Conservation (phyloP, 2,113 vertebrate genomes). For the Chrysochloris asiatica region DNA sequence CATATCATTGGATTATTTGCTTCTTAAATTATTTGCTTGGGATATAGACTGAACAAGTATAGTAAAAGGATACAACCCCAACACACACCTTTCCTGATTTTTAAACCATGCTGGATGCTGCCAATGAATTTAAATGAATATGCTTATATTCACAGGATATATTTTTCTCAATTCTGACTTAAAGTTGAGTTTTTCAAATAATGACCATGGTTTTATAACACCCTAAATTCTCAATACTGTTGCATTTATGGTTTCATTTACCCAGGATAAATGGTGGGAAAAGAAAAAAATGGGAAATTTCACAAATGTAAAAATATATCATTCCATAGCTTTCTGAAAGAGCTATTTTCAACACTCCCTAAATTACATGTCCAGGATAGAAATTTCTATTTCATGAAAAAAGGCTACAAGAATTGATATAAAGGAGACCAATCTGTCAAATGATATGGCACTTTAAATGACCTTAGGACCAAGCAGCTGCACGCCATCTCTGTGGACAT, state of each 20-base stretch:
- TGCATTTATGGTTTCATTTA: background rate
- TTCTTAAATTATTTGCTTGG: background rate
- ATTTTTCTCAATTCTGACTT: background rate
- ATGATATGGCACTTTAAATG: background rate
- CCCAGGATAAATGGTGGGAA: background rate
- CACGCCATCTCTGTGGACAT: too few species aligned
- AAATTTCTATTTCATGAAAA: slow-evolving; percentile 62
- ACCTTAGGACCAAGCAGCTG: slow-evolving; percentile 22
- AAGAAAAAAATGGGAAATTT: background rate
- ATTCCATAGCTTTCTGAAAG: slow-evolving; percentile 51
- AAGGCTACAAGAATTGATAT: slow-evolving; percentile 65
- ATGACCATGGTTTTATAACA: background rate
- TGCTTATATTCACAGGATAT: background rate
- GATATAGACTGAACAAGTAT: background rate
- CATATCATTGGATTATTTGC: background rate
- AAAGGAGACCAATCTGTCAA: slow-evolving; percentile 57
- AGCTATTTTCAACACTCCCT: slow-evolving; percentile 34
- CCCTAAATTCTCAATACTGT: background rate
- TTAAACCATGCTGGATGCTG: too few species aligned
- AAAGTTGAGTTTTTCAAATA: slow-evolving; percentile 27
- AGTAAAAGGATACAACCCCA: background rate
- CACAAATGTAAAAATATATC: slow-evolving; percentile 25
- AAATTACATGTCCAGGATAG: slow-evolving; percentile 51
- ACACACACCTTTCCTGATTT: too few species aligned
- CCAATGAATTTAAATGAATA: background rate